Conservation (phyloP, 2,113 vertebrate species). For the Onychostoma macrolepis region DNA sequence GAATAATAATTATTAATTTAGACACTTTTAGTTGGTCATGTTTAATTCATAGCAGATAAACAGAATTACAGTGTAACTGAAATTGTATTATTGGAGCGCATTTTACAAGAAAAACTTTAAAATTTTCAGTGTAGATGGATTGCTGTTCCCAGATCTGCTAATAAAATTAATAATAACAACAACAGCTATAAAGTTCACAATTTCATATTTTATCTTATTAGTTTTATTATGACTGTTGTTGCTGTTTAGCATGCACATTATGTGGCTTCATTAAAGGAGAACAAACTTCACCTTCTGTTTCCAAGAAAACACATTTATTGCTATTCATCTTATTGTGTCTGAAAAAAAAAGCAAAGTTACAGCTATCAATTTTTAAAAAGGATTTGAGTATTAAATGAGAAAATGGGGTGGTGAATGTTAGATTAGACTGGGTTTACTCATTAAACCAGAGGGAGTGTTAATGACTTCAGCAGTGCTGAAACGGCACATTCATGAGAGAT, state of each 20-base stretch:
- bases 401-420: conserved; percentile 49
- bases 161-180: neutral
- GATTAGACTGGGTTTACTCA: conserved; percentile 44
- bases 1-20: neutral
- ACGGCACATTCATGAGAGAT: conserved; percentile 36
- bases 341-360: neutral
- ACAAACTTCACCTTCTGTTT: conserved; percentile 22
- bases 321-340: neutral
- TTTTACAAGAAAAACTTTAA: too few species aligned
- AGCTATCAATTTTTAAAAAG: conserved; percentile 36
- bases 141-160: neutral
- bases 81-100: too few species aligned
- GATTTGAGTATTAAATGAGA: conserved; percentile 41
- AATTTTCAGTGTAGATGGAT: neutral
- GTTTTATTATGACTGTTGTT: neutral
- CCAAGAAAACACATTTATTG: neutral
- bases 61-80: neutral
- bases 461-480: conserved; percentile 43
- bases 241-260: neutral
- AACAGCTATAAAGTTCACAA: neutral
- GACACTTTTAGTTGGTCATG: neutral
- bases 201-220: neutral
- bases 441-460: conserved; percentile 49
- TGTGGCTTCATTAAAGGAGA: neutral
- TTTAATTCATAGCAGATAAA: neutral